Evolutionary conservation across 2,113 vertebrate species (phyloP).

Genomic region (Etheostoma spectabile): DNA sequence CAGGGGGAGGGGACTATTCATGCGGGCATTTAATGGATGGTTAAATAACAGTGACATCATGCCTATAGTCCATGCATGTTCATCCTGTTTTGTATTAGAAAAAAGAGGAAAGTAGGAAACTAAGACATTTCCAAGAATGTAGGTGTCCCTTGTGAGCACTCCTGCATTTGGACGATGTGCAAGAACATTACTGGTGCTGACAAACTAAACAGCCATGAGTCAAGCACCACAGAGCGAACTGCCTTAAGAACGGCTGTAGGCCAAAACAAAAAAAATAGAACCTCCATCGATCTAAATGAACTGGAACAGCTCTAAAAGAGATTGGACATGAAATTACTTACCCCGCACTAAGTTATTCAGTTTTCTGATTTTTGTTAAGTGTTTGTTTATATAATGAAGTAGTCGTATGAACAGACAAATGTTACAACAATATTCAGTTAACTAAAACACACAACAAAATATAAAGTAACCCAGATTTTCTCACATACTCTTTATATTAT

Average conservation of each 20-base stretch:
- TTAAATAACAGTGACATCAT: constrained; percentile 61
- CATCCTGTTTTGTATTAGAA: constrained; percentile 21
- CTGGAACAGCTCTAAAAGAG: no score
- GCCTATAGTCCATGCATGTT: constrained; percentile 13
- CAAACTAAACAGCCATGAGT: constrained; percentile 41
- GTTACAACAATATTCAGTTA: no score
- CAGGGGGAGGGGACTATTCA: not conserved
- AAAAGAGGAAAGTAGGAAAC: not conserved
- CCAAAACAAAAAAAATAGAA: no score
- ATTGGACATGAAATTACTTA: no score
- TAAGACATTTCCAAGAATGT: constrained; percentile 24
- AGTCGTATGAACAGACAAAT: no score
- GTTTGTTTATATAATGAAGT: no score
- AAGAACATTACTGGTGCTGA: constrained; percentile 22
- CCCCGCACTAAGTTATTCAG: no score
- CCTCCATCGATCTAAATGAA: no score
- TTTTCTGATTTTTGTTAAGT: no score
- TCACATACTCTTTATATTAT: no score
- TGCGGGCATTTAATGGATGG: not conserved
- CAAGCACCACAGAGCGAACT: not conserved
- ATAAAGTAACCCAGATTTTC: no score
- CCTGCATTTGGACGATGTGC: constrained; percentile 9
- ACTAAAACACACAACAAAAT: no score
- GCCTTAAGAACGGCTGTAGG: constrained; percentile 11
- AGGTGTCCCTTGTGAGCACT: constrained; percentile 27